These are phyloP conservation scores for Spea bombifrons DNA, from an alignment of 2,113 vertebrate species.

Conservation along the genomic window DNA sequence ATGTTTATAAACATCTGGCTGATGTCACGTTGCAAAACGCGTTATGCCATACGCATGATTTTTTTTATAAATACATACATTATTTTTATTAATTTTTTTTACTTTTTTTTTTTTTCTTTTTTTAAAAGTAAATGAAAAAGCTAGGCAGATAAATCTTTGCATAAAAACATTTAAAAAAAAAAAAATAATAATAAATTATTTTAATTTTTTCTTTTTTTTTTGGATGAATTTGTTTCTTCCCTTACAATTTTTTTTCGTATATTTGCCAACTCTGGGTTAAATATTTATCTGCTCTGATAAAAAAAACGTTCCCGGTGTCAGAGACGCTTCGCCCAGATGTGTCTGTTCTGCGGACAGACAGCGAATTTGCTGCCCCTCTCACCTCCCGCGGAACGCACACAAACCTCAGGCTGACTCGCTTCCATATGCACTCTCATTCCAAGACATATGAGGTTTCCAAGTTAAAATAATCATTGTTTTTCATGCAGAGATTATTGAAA, in stretches of 20 bases:
- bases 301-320: background rate
- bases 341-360: background rate
- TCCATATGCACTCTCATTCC: conserved; percentile 19
- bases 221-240: background rate
- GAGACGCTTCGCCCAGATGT: background rate
- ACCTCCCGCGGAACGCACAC: conserved; percentile 22
- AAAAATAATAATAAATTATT: too few relatives aligned
- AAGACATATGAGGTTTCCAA: conserved; percentile 27
- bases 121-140: too few relatives aligned
- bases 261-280: background rate
- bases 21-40: too few relatives aligned
- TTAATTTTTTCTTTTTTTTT: too few relatives aligned
- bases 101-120: too few relatives aligned
- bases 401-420: conserved; percentile 34
- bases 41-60: too few relatives aligned
- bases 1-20: too few relatives aligned
- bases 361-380: background rate
- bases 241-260: background rate
- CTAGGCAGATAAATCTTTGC: too few relatives aligned
- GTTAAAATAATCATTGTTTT: conserved; percentile 38
- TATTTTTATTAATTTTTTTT: too few relatives aligned
- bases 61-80: too few relatives aligned
- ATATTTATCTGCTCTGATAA: background rate
- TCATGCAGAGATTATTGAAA: conserved; percentile 32
- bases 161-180: too few relatives aligned